Conservation (phyloP, 2,113 vertebrate species). For the Cyphomyrus discorhynchus region DNA sequence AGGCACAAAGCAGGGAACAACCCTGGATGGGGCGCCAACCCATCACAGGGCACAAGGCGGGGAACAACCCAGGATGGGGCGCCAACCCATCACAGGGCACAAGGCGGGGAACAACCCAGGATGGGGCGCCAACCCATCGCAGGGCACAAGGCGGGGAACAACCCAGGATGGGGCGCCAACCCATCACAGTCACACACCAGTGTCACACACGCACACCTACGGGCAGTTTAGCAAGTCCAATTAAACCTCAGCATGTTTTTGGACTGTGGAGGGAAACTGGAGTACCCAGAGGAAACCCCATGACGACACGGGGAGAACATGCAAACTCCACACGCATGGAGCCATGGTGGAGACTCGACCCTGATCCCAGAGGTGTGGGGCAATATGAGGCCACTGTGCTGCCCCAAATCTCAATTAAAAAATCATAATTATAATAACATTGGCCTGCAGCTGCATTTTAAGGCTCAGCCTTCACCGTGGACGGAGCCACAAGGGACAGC, state of each 20-base stretch:
- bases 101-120: too few species aligned
- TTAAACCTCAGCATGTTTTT: background rate
- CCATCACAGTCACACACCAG: background rate
- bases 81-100: too few species aligned
- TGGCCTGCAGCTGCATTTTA: background rate
- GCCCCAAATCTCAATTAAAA: background rate
- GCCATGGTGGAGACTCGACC: background rate
- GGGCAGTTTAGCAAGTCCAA: too few species aligned
- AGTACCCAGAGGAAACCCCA: background rate
- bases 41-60: background rate
- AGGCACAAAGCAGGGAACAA: background rate
- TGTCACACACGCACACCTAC: background rate
- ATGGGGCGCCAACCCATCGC: too few species aligned
- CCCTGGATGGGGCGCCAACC: background rate
- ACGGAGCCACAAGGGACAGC: background rate
- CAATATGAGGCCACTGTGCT: too few species aligned
- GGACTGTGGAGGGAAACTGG: background rate
- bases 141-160: too few species aligned
- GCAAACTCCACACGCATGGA: background rate
- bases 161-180: too few species aligned
- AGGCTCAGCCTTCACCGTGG: background rate
- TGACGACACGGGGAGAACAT: background rate
- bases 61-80: too few species aligned
- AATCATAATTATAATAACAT: background rate
- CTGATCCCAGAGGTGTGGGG: background rate